Evolutionary conservation across 2,888 invertebrate genomes (phyloP).

Genomic region (Amorpha juglandis): DNA sequence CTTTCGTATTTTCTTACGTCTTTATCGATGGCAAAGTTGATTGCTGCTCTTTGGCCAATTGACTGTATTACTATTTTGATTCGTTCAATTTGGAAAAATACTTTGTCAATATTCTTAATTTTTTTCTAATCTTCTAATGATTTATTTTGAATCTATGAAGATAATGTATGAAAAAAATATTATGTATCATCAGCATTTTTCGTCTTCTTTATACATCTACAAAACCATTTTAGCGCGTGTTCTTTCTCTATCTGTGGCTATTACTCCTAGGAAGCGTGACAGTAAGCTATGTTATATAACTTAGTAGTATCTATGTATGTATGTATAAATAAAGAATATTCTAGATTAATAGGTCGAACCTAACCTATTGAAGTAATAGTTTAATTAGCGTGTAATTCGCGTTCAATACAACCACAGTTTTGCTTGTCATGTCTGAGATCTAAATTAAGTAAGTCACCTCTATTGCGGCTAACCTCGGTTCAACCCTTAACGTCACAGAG

Average conservation of each 20-base stretch:
- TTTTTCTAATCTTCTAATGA: too few relatives aligned
- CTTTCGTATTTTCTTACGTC: constrained; percentile 26
- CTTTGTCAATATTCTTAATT: background rate
- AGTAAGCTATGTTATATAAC: background rate
- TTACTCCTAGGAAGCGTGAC: background rate
- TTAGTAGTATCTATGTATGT: background rate
- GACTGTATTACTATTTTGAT: background rate
- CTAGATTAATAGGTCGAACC: background rate
- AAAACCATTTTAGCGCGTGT: background rate
- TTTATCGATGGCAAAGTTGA: constrained; percentile 28
- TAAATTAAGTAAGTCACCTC: constrained; percentile 23
- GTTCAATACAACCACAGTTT: constrained; percentile 1
- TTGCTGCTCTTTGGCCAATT: constrained; percentile 2
- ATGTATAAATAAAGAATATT: background rate
- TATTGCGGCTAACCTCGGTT: constrained; percentile 14
- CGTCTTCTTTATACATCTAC: background rate
- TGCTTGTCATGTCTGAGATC: background rate
- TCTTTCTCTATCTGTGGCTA: background rate
- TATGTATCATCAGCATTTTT: too few relatives aligned
- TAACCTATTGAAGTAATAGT: constrained; percentile 20
- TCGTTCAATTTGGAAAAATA: background rate
- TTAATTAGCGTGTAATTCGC: constrained; percentile 30
- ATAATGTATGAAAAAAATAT: too few relatives aligned
- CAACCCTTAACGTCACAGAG: constrained; percentile 18
- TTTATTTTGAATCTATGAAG: too few relatives aligned